Base-by-base conservation (phyloP, 2,888 invertebrate species). In the Phrixothrix hirtus region DNA sequence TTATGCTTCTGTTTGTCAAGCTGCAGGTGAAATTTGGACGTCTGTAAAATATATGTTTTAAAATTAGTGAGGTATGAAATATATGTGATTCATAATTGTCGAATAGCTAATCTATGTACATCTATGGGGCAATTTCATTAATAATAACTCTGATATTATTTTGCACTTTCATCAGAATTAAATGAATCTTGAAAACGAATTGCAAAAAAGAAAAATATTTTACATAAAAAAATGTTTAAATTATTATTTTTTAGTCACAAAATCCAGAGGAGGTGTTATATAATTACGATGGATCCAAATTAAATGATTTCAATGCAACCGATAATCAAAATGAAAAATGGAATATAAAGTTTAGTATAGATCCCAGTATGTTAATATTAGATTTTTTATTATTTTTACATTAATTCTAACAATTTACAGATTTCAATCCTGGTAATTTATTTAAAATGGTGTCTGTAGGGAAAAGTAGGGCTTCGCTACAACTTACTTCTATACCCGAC, bases 291-390 rank as follows among this genome's bases (percentile, higher is more conserved):
- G 74, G 70, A 69, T 27, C 45, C 2, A 66, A 70, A 38, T 60
- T 85, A 21, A 69, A 71, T 6, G 66, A 75, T 3, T 74, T 85
- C 25, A 48, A 69, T 11, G 84, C 83, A 0, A 77, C 75, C 0
- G 84, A 84, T 64, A 76, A 78, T 13, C 83, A 84, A 61, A 79
- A 79, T 0, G 77, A 81, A 12, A 84, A 83, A 30, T 85, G 83
- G 32, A 61, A 68, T 2, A 79, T 83, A 10, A 75, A 72, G 6
- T 83, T 83, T 63, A 42, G 64, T 70, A 25, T 67, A 81, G 77
- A 77, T 2, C 60, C 77, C 43, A 75, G 81, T 80, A 62, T 63
- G 21, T 21, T 21, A 21, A 7, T 21, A 21, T 14, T n/a, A 13
- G 3, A 2, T 13, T 15, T 13, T n/a, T 4, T 39, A 17, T 11